Base-by-base conservation (phyloP, 2,797 vertebrate species). In the Prunella strophiata region DNA sequence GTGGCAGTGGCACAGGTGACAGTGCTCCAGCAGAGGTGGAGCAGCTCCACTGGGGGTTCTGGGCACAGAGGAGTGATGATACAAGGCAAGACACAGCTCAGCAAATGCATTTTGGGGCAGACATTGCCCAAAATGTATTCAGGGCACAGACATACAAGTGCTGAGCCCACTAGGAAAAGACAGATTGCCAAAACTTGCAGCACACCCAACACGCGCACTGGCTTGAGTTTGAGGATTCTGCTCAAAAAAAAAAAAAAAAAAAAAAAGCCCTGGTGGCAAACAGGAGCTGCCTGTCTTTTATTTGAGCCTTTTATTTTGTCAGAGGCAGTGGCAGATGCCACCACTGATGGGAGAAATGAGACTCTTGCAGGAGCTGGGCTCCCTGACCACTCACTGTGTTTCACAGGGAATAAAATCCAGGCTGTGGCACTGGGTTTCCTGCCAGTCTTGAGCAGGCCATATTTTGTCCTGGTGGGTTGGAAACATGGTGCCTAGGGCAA, bases 121-220 rank as follows among this genome's bases (percentile, higher is more conserved):
- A 20, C 2, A 6, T 5, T 51, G 5, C 11, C 54, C 48, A 51
- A 87, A 13, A 9, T 48, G n/a, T 48, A 12, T 12, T 70, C 62
- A 77, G 57, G 29, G 18, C 11, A 20, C 36, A n/a, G 50, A 12
- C 6, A 27, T 11, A n/a, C 0, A 0, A 11, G 2, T 21, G 12
- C 15, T 73, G 63, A 82, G 7, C 26, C 22, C 20, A 7, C 7
- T 12, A 32, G 23, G 36, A 55, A 36, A 6, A 47, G 12, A 18
- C 2, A 32, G 0, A 0, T 9, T 76, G 51, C 1, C 15, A 61
- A 16, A 22, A 8, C 3, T 45, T 67, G 27, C 16, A 32, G 25
- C 22, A n/a, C 11, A 27, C 19, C 0, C 0, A 7, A 25, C 7
- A 20, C 6, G 0, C 16, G n/a, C 29, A 11, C 38, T 66, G 43